These are phyloP conservation scores for Omphaloscelis lunosa DNA, from an alignment of 2,888 invertebrate genomes.

Conservation along the genomic window DNA sequence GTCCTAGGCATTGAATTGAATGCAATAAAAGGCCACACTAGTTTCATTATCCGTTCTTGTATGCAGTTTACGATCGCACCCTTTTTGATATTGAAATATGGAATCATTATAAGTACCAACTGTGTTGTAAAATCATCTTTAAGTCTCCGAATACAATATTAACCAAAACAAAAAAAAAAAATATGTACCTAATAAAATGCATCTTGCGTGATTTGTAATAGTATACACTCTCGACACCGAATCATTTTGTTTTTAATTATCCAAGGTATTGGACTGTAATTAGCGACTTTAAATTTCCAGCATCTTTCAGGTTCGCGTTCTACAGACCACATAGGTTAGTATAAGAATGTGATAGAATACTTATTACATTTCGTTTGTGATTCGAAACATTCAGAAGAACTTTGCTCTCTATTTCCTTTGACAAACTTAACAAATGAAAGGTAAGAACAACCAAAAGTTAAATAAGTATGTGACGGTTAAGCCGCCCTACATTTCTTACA, in stretches of 20 bases:
- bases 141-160: background rate
- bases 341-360: background rate
- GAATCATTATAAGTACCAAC: background rate
- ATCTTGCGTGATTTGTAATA: background rate
- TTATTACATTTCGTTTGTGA: constrained; percentile 2
- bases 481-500: background rate
- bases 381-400: background rate
- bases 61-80: constrained; percentile 25
- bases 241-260: constrained; percentile 11
- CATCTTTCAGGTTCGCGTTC: background rate
- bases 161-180: too few relatives aligned
- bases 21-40: constrained; percentile 58
- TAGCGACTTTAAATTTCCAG: background rate
- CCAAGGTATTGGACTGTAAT: constrained; percentile 1
- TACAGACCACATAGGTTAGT: background rate
- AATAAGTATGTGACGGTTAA: background rate
- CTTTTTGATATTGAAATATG: constrained; percentile 11
- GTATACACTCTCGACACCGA: background rate
- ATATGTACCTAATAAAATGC: constrained; percentile 13
- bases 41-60: constrained; percentile 35
- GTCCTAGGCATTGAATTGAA: constrained; percentile 49
- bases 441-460: background rate
- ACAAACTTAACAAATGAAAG: constrained; percentile 5
- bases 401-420: constrained; percentile 8
- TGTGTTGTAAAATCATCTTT: background rate